A percentile compares a stretch with the other conserved stretches of the same genome.
Evolutionary conservation across 2,113 vertebrate genomes (phyloP).

Genomic region (Nycticebus coucang): DNA sequence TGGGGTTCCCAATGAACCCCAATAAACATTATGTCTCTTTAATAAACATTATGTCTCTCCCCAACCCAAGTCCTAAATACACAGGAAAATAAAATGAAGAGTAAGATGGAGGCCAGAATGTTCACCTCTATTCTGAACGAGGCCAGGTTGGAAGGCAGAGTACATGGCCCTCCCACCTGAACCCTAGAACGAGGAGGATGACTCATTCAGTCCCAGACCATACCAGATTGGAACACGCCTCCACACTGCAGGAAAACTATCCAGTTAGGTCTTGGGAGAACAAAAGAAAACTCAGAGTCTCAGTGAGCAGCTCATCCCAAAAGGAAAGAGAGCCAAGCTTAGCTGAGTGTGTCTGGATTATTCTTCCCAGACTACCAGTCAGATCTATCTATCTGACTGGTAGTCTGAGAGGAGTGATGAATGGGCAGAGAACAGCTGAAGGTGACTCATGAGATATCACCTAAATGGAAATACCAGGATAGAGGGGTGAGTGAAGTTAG

Average conservation of each 20-base stretch:
- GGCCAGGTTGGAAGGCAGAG: not conserved
- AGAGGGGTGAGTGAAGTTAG: not conserved
- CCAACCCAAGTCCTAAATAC: not conserved
- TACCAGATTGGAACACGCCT: not conserved
- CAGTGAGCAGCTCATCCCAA: not conserved
- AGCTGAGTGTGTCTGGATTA: not conserved
- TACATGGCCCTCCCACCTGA: not conserved
- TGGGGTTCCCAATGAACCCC: not conserved
- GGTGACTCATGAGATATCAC: not conserved
- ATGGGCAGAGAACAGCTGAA: not conserved
- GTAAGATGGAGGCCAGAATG: not conserved
- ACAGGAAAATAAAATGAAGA: not conserved
- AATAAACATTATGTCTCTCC: not conserved
- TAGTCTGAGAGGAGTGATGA: not conserved
- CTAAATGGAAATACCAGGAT: not conserved
- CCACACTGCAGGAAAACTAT: rapidly evolving
- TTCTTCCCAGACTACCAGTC: not conserved
- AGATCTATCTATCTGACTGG: too few species aligned
- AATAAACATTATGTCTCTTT: not conserved
- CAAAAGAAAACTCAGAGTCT: not conserved
- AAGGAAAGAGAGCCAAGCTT: not conserved
- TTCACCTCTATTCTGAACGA: not conserved
- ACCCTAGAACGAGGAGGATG: not conserved
- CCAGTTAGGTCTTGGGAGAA: not conserved
- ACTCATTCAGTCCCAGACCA: not conserved